Percentiles rank a stretch among this genome's conserved stretches.
Evolutionary conservation across 35 echinoderm and acorn worm genomes (phyloP).

Genomic region (Diadema setosum): DNA sequence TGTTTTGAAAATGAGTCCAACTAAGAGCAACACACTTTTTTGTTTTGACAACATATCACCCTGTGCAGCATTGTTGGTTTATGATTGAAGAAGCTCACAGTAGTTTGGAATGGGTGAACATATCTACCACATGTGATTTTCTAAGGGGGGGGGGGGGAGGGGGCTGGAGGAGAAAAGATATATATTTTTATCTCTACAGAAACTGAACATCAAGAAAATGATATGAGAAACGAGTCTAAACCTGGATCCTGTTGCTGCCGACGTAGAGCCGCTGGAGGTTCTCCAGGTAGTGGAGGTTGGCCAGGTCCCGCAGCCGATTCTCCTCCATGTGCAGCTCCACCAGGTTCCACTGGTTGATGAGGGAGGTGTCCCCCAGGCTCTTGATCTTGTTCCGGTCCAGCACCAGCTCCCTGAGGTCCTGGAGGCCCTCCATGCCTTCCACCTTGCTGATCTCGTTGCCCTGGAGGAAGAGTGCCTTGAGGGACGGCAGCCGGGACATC

Average conservation of each 20-base stretch:
- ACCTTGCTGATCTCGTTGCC: constrained; percentile 95
- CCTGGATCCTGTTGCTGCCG: constrained; percentile 91
- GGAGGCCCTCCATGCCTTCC: constrained; percentile 84
- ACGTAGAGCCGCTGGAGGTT: constrained; percentile 95
- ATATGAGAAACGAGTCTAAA: no score
- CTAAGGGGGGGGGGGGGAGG: no score
- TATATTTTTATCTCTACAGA: no score
- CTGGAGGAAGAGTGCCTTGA: constrained; percentile 95
- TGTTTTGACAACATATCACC: no score
- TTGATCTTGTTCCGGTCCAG: constrained; percentile 97
- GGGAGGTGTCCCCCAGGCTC: constrained; percentile 70
- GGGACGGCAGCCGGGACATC: constrained; percentile 73
- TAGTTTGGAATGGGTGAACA: no score
- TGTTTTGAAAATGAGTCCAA: no score
- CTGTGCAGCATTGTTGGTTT: no score
- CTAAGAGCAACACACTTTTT: no score
- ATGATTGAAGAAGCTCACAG: no score
- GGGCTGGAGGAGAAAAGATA: no score
- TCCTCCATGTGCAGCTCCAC: constrained; percentile 99
- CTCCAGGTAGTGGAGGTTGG: constrained; percentile 83
- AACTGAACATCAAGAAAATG: no score
- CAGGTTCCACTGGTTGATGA: constrained; percentile 98
- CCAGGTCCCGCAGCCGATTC: constrained; percentile 84
- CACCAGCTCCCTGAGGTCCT: constrained; percentile 93
- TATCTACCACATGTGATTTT: no score